phyloP scores from a whole-genome alignment of 2,797 vertebrate species.

The Lacerta agilis region DNA sequence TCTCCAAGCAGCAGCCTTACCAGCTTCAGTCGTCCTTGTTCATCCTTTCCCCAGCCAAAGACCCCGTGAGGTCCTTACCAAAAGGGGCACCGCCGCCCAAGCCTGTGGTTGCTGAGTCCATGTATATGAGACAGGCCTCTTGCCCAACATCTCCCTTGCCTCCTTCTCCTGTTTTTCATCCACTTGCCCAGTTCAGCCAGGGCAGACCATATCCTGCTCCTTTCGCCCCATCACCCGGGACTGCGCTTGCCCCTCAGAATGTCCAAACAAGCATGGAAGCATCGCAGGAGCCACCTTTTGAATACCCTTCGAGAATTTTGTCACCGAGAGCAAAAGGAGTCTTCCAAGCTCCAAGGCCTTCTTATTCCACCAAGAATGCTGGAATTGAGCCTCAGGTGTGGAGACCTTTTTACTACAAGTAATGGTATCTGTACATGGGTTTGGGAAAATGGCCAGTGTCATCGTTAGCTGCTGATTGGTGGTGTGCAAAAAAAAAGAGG shows the following conservation, averaged over 20 bases:
- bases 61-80: slow-evolving; percentile 81
- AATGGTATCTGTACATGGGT: slow-evolving; percentile 36
- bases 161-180: slow-evolving; percentile 78
- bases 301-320: slow-evolving; percentile 82
- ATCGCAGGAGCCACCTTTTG: slow-evolving; percentile 73
- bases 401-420: slow-evolving; percentile 90
- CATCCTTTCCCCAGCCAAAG: slow-evolving; percentile 88
- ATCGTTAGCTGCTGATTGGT: slow-evolving; percentile 15
- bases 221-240: slow-evolving; percentile 64
- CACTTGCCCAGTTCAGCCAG: slow-evolving; percentile 60
- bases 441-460: slow-evolving; percentile 12
- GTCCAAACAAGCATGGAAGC: slow-evolving; percentile 52
- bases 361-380: slow-evolving; percentile 91
- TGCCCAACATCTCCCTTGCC: slow-evolving; percentile 76
- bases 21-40: slow-evolving; percentile 93
- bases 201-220: slow-evolving; percentile 76
- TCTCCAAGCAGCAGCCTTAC: slow-evolving; percentile 90
- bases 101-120: slow-evolving; percentile 72
- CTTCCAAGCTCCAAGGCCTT: slow-evolving; percentile 90
- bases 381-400: slow-evolving; percentile 98
- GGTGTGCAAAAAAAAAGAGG: slow-evolving; percentile 2
- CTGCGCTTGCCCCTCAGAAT: slow-evolving; percentile 59
- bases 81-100: slow-evolving; percentile 84
- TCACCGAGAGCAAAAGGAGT: slow-evolving; percentile 80
- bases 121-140: slow-evolving; percentile 80